Base-by-base conservation (phyloP, 2,797 vertebrate species). In the Sebastes oblongus region DNA sequence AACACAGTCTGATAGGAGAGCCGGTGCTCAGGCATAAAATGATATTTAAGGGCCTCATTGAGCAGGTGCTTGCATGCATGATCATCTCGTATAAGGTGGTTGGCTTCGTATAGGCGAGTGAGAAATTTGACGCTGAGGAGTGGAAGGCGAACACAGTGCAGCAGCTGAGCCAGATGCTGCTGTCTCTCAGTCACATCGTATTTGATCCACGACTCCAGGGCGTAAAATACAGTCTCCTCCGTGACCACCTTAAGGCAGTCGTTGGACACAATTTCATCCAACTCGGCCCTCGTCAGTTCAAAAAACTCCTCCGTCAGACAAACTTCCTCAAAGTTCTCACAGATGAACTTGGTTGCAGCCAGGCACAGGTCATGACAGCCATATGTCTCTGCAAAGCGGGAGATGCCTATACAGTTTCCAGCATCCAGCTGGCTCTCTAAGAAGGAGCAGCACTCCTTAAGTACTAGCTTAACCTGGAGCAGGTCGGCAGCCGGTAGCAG, bases 371-470 rank as follows among this genome's bases (percentile, higher is more conserved):
- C 98, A 56, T 96, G 98, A 88, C 98, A 99, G 90, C 98, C 98
- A 2, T 99, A 99, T 0, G 97, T 99, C 93, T 99, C 98, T 9
- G 98, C 98, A 50, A 99, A 99, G 69, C 98, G 98, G 9, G 97
- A 98, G 88, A 99, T 99, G 61, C 98, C 98, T 36, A 99, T 99
- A 94, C 98, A 99, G 77, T 99, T 99, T 42, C 97, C 97, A n/a
- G 98, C 97, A 11, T 99, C 98, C 11, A 99, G 96, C 75, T 99
- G 98, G 91, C 97, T 98, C 83, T 99, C 97, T 34, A 99, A 95
- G 86, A 99, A 99, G 3, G 97, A 96, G 62, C 98, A 99, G 78
- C 98, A 99, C 92, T 99, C 98, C 91, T 99, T 97, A 54, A 99
- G 94, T 42, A 99, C 98, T 50, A 99, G 96, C 87, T 98, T 99